Percentiles rank a stretch among this genome's conserved stretches.
Conservation (phyloP, 2,888 invertebrate species). For the Drymonia ruficornis region DNA sequence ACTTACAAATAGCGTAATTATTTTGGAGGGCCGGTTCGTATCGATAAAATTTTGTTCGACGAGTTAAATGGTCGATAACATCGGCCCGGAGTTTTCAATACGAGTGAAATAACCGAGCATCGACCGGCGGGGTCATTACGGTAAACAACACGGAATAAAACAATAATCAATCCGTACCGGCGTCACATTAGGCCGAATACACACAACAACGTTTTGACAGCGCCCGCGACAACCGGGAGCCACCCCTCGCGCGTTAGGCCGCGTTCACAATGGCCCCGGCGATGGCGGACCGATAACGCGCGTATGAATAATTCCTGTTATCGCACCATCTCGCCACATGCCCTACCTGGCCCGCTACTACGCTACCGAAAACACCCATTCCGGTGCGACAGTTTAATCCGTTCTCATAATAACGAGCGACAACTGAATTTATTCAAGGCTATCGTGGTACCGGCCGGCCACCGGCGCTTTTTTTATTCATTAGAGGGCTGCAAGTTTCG, state of each 20-base stretch:
- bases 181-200: conserved; percentile 72
- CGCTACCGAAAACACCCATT: conserved; percentile 55
- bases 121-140: conserved; percentile 49
- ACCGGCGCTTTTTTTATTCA: conserved; percentile 79
- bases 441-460: conserved; percentile 63
- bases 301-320: conserved; percentile 84
- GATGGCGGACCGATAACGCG: conserved; percentile 82
- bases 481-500: conserved; percentile 77
- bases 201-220: conserved; percentile 80
- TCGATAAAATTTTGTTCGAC: conserved; percentile 21
- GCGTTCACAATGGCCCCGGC: conserved; percentile 77
- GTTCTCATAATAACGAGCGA: conserved; percentile 36
- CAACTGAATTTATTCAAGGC: conserved; percentile 34
- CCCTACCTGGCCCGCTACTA: conserved; percentile 82
- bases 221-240: conserved; percentile 76
- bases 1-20: conserved; percentile 26
- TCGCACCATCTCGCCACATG: conserved; percentile 83
- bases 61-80: conserved; percentile 31
- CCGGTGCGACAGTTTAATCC: conserved; percentile 50
- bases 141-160: conserved; percentile 63
- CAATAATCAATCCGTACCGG: conserved; percentile 73
- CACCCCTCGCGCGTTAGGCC: conserved; percentile 78
- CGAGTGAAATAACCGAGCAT: conserved; percentile 45
- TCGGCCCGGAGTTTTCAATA: conserved; percentile 25
- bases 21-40: conserved; percentile 29